phyloP scores from a whole-genome alignment of 2,113 vertebrate species.

The Carassius gibelio region DNA sequence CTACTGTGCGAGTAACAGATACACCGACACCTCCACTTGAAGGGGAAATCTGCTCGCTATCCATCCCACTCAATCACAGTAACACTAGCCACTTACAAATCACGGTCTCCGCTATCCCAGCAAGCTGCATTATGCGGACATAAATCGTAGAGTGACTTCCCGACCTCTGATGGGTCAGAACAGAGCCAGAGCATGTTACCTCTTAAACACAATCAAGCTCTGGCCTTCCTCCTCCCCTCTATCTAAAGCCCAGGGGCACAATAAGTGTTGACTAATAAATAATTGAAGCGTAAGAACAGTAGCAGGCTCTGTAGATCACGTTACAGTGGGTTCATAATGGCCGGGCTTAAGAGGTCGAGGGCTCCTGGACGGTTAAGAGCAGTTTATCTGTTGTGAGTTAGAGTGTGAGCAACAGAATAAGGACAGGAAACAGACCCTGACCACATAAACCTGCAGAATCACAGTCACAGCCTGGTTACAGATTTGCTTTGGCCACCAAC shows the following conservation, averaged over 20 bases:
- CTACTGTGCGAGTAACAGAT: constrained; percentile 40
- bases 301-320: constrained; percentile 74
- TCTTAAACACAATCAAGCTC: constrained; percentile 66
- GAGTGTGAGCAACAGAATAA: constrained; percentile 39
- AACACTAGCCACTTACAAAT: background rate
- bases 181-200: constrained; percentile 69
- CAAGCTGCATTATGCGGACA: constrained; percentile 37
- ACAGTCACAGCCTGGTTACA: constrained; percentile 14
- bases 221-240: constrained; percentile 49
- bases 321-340: constrained; percentile 75
- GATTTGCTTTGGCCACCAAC: constrained; percentile 25
- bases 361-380: constrained; percentile 65
- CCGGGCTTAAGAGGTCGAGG: constrained; percentile 66
- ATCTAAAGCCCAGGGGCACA: constrained; percentile 75
- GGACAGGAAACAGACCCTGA: constrained; percentile 45
- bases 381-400: constrained; percentile 58
- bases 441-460: constrained; percentile 34
- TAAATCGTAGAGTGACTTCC: constrained; percentile 51
- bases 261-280: constrained; percentile 87
- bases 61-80: constrained; percentile 33
- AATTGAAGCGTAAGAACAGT: constrained; percentile 86
- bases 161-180: constrained; percentile 63
- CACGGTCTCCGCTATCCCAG: constrained; percentile 3
- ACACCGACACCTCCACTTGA: constrained; percentile 4
- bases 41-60: constrained; percentile 20